Percentiles rank a stretch among this genome's conserved stretches.
phyloP scores from a whole-genome alignment of 2,113 vertebrate genomes.

The Chrysemys picta region DNA sequence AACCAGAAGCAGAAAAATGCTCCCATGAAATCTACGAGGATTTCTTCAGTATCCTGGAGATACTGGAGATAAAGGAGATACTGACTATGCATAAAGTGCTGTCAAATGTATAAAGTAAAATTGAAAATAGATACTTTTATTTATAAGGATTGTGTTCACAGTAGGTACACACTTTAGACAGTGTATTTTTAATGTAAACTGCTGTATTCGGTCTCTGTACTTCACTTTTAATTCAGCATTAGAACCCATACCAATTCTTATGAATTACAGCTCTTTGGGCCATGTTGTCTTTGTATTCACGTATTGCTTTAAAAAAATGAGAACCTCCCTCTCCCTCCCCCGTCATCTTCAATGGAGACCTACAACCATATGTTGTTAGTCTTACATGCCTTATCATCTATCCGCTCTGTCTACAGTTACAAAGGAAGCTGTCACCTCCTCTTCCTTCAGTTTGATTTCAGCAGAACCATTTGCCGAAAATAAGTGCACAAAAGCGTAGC shows the following conservation, averaged over 20 bases:
- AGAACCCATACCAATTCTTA: not conserved
- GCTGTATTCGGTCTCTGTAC: not conserved
- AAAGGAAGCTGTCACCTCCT: not conserved
- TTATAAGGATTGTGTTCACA: not conserved
- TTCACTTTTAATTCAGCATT: not conserved
- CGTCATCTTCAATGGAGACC: not conserved
- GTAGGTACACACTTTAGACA: not conserved
- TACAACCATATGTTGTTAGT: not conserved
- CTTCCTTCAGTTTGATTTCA: rapidly evolving
- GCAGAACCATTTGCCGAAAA: not conserved
- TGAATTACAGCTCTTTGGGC: not conserved
- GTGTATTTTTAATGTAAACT: not conserved
- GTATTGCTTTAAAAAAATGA: not conserved
- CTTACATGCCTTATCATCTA: not conserved
- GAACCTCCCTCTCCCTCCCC: not conserved
- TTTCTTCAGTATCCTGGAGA: not conserved
- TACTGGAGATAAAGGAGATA: not conserved
- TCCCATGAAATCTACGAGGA: not conserved
- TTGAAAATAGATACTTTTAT: not conserved
- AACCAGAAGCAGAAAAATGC: not conserved
- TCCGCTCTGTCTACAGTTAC: not conserved
- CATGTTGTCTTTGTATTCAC: not conserved
- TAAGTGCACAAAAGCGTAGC: not conserved
- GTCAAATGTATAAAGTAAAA: not conserved
- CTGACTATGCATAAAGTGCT: not conserved